Conservation (phyloP, 2,113 vertebrate species). For the chimpanzee (Pan troglodytes) region NHGRI_mPanTro3-v2.1_pri NC_072417.2:35295001-35295500, state of each 20-base stretch:
- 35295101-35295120: constrained; percentile 37
- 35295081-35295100: constrained; percentile 48
- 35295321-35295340: not conserved
- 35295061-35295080: not conserved
- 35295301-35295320: constrained; percentile 35
- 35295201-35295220: constrained; percentile 56
- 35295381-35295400: not conserved
- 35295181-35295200: constrained; percentile 51
- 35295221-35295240: constrained; percentile 47
- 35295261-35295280: constrained; percentile 65
- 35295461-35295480: not conserved
- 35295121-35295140: constrained; percentile 54
- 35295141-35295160: constrained; percentile 64
- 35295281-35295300: constrained; percentile 66
- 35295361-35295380: not conserved
- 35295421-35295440: rapidly evolving
- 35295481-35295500: not conserved
- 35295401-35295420: not conserved
- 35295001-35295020: not conserved
- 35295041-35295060: not conserved
- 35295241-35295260: not conserved
- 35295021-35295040: not conserved
- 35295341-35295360: not conserved
- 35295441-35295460: not conserved
- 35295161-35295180: constrained; percentile 77